phyloP scores from a whole-genome alignment of 2,113 vertebrate species.

The Eubucco bourcierii region DNA sequence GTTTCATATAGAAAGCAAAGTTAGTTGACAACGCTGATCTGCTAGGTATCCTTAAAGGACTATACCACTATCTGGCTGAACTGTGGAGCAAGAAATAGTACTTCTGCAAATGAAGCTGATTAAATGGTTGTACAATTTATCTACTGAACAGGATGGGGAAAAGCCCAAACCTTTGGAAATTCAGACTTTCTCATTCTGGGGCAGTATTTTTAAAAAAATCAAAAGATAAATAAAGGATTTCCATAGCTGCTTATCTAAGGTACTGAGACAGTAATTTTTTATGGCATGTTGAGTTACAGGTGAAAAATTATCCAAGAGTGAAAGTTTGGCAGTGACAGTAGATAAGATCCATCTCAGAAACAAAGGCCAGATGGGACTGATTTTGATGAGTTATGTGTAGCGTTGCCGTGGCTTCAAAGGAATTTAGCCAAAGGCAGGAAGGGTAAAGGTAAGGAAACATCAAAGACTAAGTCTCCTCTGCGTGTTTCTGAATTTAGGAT shows the following conservation, averaged over 20 bases:
- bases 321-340: background rate
- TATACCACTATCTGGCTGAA: background rate
- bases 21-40: background rate
- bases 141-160: background rate
- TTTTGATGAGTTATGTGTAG: background rate
- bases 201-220: background rate
- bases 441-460: background rate
- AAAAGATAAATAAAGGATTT: background rate
- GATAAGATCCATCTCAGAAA: background rate
- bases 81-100: background rate
- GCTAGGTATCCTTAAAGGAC: background rate
- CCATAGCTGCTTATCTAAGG: background rate
- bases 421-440: slow-evolving; percentile 12
- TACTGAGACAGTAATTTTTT: background rate
- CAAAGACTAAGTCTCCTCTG: background rate
- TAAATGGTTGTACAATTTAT: background rate
- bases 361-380: background rate
- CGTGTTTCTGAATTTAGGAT: background rate
- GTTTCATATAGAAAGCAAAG: background rate
- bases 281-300: background rate
- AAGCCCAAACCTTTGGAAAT: background rate
- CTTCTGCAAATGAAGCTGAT: background rate
- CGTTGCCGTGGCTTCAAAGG: background rate
- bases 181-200: background rate
- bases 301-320: background rate